Base-by-base conservation (phyloP, 1,140 invertebrate genomes). In the Euschistus heros region DNA sequence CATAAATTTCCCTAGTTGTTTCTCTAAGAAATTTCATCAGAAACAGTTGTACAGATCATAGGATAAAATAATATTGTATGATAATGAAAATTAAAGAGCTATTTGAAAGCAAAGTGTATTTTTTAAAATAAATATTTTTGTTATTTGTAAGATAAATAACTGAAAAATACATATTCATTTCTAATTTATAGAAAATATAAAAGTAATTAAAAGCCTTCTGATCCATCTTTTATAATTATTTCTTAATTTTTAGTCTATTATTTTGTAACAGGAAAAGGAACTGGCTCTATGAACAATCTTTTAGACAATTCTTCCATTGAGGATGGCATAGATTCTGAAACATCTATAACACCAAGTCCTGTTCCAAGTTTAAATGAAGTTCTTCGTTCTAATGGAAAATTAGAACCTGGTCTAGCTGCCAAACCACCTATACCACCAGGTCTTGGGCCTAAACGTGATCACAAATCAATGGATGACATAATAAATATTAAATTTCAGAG, bases 401-500 rank as follows among this genome's bases (percentile, higher is more conserved):
- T 72, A 10, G 68, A 69, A 62, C 71, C 71, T 2, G 70, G 70
- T 0, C 46, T 72, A 20, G 65, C 62, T 7, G 65, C 68, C 0
- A 71, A 72, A 61, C 70, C 71, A 15, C 70, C 70, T 0, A 60
- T 72, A 33, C 70, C 71, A 17, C 71, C 70, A 0, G 33, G 18
- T 17, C 13, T n/a, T 2, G 27, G 20, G 5, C 2, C 20, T 18
- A 62, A 62, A n/a, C 13, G 50, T 59, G 18, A 66, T 50, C 33
- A 26, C 44, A 44, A 69, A 42, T 67, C 66, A 1, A 63, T 69
- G 17, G 72, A 73, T 52, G 72, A 73, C 20, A 70, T 72, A 26
- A 68, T 73, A 14, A 70, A 68, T 17, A 65, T 73, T 18, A 73
- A 73, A 52, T 73, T 73, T 60, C 72, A 71, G 50, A 64, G 69